Base-by-base conservation (phyloP, 2,113 vertebrate species). In the Myocastor coypus region DNA sequence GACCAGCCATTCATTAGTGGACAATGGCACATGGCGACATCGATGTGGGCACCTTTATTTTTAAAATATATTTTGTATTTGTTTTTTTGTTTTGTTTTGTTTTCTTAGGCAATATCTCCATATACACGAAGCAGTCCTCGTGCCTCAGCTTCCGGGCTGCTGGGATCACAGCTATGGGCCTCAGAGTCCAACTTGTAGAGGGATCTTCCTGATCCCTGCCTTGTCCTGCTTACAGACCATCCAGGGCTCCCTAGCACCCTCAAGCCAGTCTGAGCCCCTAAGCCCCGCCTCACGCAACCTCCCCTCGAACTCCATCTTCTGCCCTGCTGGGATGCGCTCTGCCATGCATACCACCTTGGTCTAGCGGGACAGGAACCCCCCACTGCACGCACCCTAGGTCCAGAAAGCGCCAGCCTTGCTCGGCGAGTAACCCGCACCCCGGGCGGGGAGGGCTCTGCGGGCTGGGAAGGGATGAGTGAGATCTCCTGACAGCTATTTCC, bases 401-500 rank as follows among this genome's bases (percentile, higher is more conserved):
- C 22, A 9, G 28, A 12, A n/a, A 40, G 59, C 61, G 50, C 55
- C 1, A 0, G 0, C 0, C 16, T 69, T 0, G 66, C 85, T 71
- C 86, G 28, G 37, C 2, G 71, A 7, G n/a, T 57, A 46, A 22
- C 68, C 75, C 28, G 0, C 12, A 2, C 16, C 57, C 61, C 4
- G 34, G 1, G 71, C 57, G 46, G 78, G 83, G 87, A 20, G 30
- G 63, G 93, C 42, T 52, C 37, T 30, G 37, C 9, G 61, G 84
- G 89, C 81, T 50, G 73, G 92, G 83, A 77, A 73, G 87, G 94
- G 94, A 83, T 71, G 88, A 89, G 68, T 52, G 96, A 92, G 42
- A 89, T 86, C 89, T 94, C 91, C 11, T 97, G 96, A 96, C 97
- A 97, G 83, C 73, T 95, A 83, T 97, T 97, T 97, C 26, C 97